Conservation (phyloP, 2,113 vertebrate species). For the Melanotaenia duboulayi region DNA sequence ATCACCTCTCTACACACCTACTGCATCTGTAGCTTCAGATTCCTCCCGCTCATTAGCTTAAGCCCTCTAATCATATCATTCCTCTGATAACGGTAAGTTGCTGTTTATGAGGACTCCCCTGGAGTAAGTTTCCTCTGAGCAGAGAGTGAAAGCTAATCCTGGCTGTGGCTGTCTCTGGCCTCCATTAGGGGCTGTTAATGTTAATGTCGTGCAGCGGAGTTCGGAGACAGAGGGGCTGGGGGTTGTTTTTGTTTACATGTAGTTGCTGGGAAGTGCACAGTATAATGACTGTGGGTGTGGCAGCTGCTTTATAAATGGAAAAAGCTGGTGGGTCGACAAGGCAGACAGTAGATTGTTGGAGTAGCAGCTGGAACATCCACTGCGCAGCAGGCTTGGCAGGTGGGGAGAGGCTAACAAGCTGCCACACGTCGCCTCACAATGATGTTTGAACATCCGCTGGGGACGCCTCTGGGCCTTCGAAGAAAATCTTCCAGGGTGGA, state of each 20-base stretch:
- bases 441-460: conserved; percentile 72
- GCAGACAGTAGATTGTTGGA: conserved; percentile 19
- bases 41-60: conserved; percentile 48
- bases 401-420: not conserved
- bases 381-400: not conserved
- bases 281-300: conserved; percentile 76
- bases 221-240: conserved; percentile 62
- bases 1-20: conserved; percentile 21
- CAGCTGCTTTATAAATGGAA: conserved; percentile 51
- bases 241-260: conserved; percentile 65
- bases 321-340: conserved; percentile 22
- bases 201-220: conserved; percentile 12
- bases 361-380: conserved; percentile 14
- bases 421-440: conserved; percentile 34
- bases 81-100: conserved; percentile 30
- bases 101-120: conserved; percentile 41
- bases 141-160: conserved; percentile 59
- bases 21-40: conserved; percentile 28
- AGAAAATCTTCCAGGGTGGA: conserved; percentile 85
- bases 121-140: conserved; percentile 5
- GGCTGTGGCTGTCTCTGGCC: conserved; percentile 25
- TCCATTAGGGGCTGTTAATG: conserved; percentile 75
- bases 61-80: conserved; percentile 48
- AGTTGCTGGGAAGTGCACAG: conserved; percentile 57
- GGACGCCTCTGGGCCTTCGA: conserved; percentile 72